Evolutionary conservation across 2,888 invertebrate species (phyloP).

Genomic region (Hypsopygia costalis): DNA sequence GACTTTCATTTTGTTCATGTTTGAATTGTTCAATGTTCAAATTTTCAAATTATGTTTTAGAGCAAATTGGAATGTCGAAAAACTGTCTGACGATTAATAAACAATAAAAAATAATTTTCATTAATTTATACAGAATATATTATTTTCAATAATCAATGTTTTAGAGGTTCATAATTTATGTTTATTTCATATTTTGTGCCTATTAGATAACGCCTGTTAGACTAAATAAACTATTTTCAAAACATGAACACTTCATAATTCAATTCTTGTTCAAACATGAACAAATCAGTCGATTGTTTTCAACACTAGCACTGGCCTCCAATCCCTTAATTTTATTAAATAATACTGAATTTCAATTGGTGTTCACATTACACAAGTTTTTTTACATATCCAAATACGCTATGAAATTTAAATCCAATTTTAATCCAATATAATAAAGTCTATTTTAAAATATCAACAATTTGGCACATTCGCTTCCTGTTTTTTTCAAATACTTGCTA

Average conservation of each 20-base stretch:
- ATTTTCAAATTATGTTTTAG: no score
- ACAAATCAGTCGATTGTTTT: slow-evolving; percentile 20
- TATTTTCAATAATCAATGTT: no score
- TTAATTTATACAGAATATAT: no score
- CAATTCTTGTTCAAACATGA: slow-evolving; percentile 13
- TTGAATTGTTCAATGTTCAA: slow-evolving; percentile 5
- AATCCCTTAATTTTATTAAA: slow-evolving; percentile 28
- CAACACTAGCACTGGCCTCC: slow-evolving; percentile 29
- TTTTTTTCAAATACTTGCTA: slow-evolving; percentile 45
- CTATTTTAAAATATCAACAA: slow-evolving; percentile 64
- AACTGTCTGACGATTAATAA: no score
- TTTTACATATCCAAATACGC: slow-evolving; percentile 37
- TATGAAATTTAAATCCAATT: slow-evolving; percentile 34
- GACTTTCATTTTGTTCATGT: slow-evolving; percentile 11
- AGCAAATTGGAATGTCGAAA: no score
- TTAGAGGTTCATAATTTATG: no score
- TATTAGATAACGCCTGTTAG: no score
- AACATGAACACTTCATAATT: no score
- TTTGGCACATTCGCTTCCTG: slow-evolving; percentile 73
- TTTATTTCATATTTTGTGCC: no score
- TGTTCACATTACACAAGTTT: slow-evolving; percentile 63
- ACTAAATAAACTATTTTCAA: no score
- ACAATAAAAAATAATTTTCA: no score
- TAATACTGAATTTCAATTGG: slow-evolving; percentile 56
- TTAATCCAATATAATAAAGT: slow-evolving; percentile 49